Evolutionary conservation across 2,797 vertebrate species (phyloP).

Genomic region (Coluber constrictor): DNA sequence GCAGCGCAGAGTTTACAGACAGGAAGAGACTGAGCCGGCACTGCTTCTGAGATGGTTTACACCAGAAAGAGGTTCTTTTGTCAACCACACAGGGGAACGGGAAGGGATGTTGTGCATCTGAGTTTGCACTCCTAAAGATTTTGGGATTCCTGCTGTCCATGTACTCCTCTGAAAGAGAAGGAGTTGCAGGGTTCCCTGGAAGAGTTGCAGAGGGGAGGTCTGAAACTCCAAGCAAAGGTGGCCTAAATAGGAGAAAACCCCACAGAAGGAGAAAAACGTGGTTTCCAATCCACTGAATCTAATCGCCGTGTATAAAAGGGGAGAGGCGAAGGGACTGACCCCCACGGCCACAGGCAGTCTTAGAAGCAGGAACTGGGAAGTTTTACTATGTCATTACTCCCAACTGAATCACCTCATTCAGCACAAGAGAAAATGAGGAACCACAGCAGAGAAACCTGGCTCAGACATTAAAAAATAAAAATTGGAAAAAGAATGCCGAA

Average conservation of each 20-base stretch:
- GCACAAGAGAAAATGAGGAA: neutral
- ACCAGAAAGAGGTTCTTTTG: neutral
- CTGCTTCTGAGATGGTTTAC: neutral
- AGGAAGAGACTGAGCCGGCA: neutral
- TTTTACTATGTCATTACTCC: neutral
- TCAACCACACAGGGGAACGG: neutral
- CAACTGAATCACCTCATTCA: neutral
- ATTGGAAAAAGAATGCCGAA: neutral
- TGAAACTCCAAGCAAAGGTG: neutral
- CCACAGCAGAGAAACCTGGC: neutral
- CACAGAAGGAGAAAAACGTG: neutral
- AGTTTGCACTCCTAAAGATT: slow-evolving; percentile 55
- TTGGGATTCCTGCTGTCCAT: slow-evolving; percentile 27
- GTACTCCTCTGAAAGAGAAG: neutral
- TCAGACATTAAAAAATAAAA: neutral
- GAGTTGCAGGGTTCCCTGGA: neutral
- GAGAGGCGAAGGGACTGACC: neutral
- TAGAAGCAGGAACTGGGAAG: neutral
- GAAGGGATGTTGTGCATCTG: slow-evolving; percentile 57
- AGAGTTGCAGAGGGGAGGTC: neutral
- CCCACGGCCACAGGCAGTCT: neutral
- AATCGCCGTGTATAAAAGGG: neutral
- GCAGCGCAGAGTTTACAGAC: neutral
- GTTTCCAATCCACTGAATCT: neutral
- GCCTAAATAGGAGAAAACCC: neutral